A percentile compares a stretch with the other conserved stretches of the same genome.
phyloP scores from a whole-genome alignment of 2,888 invertebrate species.

The Ditylenchus weischeri region DNA sequence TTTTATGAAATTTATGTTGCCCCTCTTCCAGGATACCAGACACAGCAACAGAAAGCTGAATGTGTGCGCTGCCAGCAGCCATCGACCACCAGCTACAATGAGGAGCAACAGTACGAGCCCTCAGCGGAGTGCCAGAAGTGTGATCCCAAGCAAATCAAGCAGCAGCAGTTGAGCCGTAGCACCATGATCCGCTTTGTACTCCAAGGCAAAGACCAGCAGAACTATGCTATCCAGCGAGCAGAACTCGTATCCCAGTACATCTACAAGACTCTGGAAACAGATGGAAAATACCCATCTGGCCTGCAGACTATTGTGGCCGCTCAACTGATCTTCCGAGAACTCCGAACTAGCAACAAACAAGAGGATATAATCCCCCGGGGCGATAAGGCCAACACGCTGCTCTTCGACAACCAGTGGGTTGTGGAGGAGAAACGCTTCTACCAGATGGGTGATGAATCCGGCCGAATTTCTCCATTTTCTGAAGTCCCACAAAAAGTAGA shows the following conservation, averaged over 20 bases:
- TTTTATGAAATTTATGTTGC: no score
- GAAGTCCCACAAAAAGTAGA: no score
- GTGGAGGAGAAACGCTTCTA: constrained; percentile 44
- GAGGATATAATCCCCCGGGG: constrained; percentile 28
- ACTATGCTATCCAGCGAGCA: constrained; percentile 37
- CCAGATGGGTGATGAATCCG: constrained; percentile 38
- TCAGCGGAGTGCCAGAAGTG: constrained; percentile 10
- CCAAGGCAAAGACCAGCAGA: constrained; percentile 17
- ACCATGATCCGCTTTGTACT: constrained; percentile 45
- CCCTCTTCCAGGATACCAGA: constrained; percentile 20
- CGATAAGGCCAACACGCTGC: constrained; percentile 36
- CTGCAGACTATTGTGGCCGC: constrained; percentile 35
- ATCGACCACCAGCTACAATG: neutral
- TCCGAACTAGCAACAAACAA: constrained; percentile 26
- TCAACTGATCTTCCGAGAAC: constrained; percentile 24
- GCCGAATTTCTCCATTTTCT: no score
- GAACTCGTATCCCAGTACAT: constrained; percentile 44
- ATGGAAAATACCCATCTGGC: constrained; percentile 30
- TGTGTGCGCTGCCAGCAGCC: constrained; percentile 6
- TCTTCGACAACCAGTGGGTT: constrained; percentile 42
- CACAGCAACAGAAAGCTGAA: constrained; percentile 2
- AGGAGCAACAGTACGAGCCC: neutral
- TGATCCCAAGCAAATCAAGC: constrained; percentile 26
- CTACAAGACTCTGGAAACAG: constrained; percentile 34
- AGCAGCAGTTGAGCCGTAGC: constrained; percentile 28